Evolutionary conservation across 1,140 invertebrate genomes (phyloP).

Genomic region (Sminthurinus signatus): DNA sequence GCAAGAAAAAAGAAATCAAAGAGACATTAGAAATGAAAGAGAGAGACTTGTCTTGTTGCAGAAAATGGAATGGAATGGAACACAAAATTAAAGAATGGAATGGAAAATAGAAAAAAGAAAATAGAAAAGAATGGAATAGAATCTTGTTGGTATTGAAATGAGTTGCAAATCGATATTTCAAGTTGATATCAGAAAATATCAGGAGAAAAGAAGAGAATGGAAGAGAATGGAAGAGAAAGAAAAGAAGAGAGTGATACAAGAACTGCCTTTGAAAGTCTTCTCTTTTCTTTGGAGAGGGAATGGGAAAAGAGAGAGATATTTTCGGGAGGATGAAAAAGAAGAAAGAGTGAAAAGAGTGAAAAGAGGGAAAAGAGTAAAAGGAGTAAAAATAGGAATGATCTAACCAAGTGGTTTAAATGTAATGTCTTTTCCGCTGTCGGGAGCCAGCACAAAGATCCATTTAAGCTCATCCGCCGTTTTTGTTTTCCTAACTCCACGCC

Average conservation of each 20-base stretch:
- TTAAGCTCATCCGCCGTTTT: too few relatives aligned
- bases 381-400: not conserved
- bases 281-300: not conserved
- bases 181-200: not conserved
- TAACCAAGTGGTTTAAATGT: not conserved
- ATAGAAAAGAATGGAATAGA: too few relatives aligned
- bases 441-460: too few relatives aligned
- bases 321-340: not conserved
- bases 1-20: not conserved
- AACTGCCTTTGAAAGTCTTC: not conserved
- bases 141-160: conserved; percentile 11
- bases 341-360: not conserved
- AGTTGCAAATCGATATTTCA: conserved; percentile 1
- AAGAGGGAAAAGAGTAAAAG: not conserved
- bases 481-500: too few relatives aligned
- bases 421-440: not conserved
- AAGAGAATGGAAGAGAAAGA: not conserved
- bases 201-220: not conserved
- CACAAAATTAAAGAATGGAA: not conserved
- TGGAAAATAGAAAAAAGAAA: too few relatives aligned
- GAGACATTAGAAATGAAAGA: not conserved
- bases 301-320: not conserved
- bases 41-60: not conserved
- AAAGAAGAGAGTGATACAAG: not conserved
- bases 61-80: not conserved